A percentile compares a stretch with the other conserved stretches of the same genome.
These are phyloP conservation scores for Chaetodon trifasciatus DNA, from an alignment of 2,797 vertebrate species.

Conservation along the genomic window DNA sequence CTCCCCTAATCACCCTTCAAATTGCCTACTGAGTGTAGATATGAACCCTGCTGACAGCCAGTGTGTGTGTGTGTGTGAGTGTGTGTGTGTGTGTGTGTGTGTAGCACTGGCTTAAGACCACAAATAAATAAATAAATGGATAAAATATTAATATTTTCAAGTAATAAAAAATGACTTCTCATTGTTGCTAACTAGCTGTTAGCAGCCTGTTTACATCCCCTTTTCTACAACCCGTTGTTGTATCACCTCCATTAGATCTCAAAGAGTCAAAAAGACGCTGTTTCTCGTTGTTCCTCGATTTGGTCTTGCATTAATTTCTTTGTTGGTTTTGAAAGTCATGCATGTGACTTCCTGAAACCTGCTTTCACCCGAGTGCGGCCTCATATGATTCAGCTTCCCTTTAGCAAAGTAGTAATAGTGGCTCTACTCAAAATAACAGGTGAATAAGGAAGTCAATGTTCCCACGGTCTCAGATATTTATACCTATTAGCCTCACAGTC, in stretches of 20 bases:
- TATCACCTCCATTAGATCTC: neutral
- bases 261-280: neutral
- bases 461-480: slow-evolving; percentile 43
- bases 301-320: neutral
- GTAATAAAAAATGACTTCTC: neutral
- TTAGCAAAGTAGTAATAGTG: neutral
- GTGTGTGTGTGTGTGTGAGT: too few species aligned
- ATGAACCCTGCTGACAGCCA: neutral
- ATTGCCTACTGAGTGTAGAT: too few species aligned
- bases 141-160: neutral
- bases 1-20: too few species aligned
- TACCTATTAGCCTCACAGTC: neutral
- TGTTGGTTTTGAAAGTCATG: neutral
- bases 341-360: neutral
- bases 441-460: slow-evolving; percentile 40
- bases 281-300: neutral
- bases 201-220: neutral
- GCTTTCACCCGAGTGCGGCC: neutral
- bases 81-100: neutral
- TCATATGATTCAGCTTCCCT: neutral
- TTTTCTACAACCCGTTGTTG: neutral
- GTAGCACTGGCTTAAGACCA: too few species aligned
- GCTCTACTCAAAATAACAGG: neutral
- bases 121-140: neutral
- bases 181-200: too few species aligned